Conservation (phyloP, 1,140 invertebrate species). For the Myzus persicae region DNA sequence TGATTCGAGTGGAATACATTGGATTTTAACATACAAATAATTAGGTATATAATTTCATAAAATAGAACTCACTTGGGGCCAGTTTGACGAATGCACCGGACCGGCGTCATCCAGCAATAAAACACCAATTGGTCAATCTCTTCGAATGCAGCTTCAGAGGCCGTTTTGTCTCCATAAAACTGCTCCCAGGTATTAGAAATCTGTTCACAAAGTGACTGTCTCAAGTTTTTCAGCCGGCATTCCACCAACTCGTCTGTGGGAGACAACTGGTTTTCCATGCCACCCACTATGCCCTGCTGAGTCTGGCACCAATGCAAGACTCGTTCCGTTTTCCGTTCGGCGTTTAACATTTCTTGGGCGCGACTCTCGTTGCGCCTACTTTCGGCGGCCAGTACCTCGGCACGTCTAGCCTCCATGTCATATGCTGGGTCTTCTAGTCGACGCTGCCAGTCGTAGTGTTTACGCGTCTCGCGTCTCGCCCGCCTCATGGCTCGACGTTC, state of each 20-base stretch:
- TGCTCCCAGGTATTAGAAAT: not conserved
- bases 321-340: not conserved
- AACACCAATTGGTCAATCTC: not conserved
- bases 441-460: not conserved
- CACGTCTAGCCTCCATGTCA: not conserved
- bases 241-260: not conserved
- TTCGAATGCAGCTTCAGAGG: not conserved
- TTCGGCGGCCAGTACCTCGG: not conserved
- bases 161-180: not conserved
- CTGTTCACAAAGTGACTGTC: not conserved
- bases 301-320: not conserved
- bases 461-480: not conserved
- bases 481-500: not conserved
- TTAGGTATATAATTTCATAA: not conserved
- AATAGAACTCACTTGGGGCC: constrained; percentile 27
- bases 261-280: not conserved
- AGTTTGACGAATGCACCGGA: not conserved
- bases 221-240: not conserved
- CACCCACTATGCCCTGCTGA: not conserved
- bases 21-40: not conserved
- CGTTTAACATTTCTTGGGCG: not conserved
- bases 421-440: not conserved
- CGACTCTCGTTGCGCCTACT: not conserved
- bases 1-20: not conserved
- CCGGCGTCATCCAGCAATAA: not conserved